Evolutionary conservation across 2,888 invertebrate genomes (phyloP).

Genomic region (Petrolisthes manimaculis): DNA sequence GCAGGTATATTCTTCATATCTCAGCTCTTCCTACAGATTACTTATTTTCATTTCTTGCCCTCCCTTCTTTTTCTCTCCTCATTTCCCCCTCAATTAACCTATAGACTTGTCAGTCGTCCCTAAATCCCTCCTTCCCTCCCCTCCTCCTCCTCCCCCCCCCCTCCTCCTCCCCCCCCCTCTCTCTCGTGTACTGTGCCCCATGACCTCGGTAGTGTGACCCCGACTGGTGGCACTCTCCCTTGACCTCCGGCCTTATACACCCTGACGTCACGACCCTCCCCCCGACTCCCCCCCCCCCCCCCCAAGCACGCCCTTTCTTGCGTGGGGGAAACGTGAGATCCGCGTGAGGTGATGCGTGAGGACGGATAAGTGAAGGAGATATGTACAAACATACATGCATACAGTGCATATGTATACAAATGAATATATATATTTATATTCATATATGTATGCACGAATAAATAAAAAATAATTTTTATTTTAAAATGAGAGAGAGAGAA

Average conservation of each 20-base stretch:
- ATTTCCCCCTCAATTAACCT: neutral
- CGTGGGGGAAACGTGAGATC: neutral
- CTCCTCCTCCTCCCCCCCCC: neutral
- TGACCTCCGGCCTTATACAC: neutral
- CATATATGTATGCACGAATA: too few relatives aligned
- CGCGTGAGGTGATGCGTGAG: neutral
- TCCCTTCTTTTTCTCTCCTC: neutral
- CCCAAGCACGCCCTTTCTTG: neutral
- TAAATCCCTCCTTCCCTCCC: neutral
- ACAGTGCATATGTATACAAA: neutral
- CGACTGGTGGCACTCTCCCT: neutral
- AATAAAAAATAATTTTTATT: too few relatives aligned
- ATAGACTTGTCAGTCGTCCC: neutral
- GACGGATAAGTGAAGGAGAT: neutral
- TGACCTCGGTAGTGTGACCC: neutral
- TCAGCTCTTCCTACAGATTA: too few relatives aligned
- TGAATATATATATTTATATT: too few relatives aligned
- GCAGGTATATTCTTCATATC: too few relatives aligned
- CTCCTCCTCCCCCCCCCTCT: neutral
- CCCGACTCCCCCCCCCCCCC: neutral
- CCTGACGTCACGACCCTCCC: neutral
- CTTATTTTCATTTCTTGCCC: too few relatives aligned
- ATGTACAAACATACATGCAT: neutral
- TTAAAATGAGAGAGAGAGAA: neutral
- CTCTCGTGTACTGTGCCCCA: neutral